Conservation (phyloP, 1,140 invertebrate species). For the Brachionus rubens region DNA sequence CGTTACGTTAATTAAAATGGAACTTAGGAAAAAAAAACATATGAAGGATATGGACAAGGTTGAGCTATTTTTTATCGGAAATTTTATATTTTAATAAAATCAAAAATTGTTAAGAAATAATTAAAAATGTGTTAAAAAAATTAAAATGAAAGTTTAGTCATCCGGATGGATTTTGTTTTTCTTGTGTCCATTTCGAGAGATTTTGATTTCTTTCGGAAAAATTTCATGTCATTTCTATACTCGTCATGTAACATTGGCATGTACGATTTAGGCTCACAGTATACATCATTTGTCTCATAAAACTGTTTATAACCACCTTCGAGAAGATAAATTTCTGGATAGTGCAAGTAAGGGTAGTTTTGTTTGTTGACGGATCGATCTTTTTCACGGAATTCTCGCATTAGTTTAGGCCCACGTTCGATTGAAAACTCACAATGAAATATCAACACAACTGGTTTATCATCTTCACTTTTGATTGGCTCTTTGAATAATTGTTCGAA, state of each 20-base stretch:
- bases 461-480: constrained; percentile 53
- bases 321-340: constrained; percentile 90
- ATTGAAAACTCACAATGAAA: constrained; percentile 98
- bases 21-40: too few relatives aligned
- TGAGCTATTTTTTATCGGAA: too few relatives aligned
- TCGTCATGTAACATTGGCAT: constrained; percentile 39
- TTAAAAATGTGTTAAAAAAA: too few relatives aligned
- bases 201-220: constrained; percentile 21
- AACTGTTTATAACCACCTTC: constrained; percentile 91
- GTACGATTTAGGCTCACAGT: constrained; percentile 2
- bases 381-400: constrained; percentile 66
- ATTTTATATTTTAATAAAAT: too few relatives aligned
- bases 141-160: neutral
- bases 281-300: constrained; percentile 63
- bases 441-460: constrained; percentile 72
- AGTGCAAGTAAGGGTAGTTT: constrained; percentile 79
- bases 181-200: neutral
- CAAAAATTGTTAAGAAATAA: too few relatives aligned
- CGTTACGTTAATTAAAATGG: too few relatives aligned
- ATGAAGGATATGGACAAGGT: too few relatives aligned
- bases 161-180: neutral
- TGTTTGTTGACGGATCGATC: constrained; percentile 79
- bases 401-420: constrained; percentile 81
- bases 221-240: constrained; percentile 35
- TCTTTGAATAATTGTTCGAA: constrained; percentile 63